Evolutionary conservation across 2,113 vertebrate genomes (phyloP), one percentile per base, ranked within the genome.

Genomic region (Stegastes partitus): DNA sequence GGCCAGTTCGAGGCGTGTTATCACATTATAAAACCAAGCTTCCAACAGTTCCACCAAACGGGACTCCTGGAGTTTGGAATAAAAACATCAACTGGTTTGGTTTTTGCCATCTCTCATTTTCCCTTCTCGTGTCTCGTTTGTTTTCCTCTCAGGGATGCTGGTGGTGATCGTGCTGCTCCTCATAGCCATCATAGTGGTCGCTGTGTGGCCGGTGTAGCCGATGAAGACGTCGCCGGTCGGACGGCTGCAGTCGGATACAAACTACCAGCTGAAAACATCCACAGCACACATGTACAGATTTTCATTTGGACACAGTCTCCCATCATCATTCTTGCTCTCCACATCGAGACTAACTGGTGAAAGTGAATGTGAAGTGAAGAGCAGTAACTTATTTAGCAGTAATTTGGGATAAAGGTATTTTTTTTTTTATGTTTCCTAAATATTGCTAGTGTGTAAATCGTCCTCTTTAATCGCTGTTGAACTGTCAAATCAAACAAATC

Each of bases 141-240:
- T 69, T 22, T 50, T 22, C 44, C 15, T 19, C 51, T 16, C 90
- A 96, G 95, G 95, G 61, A 95, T 96, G 95, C 61, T 94, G 93
- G 94, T 95, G 89, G 93, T 96, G 72, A 95, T 96, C 42, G 92
- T 96, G 2, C 91, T 96, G 73, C 92, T 96, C 22, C 90, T 96
- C 1, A 92, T 96, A 45, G 95, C 95, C 77, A 96, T 96, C 59
- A 23, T 96, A 18, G 91, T 95, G 64, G 69, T 96, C 8, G 95
- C 89, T 3, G 86, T 79, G 37, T 96, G 95, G 95, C 93, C 95
- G 1, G 69, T 87, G 80, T 81, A 92, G 82, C 56, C 22, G 85
- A 87, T 18, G 50, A 74, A 21, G 66, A 77, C n/a, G 66, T 73
- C 11, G 39, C 11, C 10, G 21, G 63, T 44, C 37, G 19, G 65